These are phyloP conservation scores for Polymixis flavicincta DNA, from an alignment of 2,888 invertebrate species.

Conservation along the genomic window DNA sequence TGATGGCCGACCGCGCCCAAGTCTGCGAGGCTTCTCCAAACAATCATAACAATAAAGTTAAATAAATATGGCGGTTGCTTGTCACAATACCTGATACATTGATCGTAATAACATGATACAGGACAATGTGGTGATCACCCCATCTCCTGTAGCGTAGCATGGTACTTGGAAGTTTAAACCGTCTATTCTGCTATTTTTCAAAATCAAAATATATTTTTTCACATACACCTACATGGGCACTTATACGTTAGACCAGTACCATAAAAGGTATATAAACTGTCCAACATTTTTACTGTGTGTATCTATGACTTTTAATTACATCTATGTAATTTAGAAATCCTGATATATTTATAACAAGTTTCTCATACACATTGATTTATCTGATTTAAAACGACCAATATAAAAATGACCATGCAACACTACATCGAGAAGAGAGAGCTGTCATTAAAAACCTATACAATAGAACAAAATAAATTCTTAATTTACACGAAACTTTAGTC, in stretches of 20 bases:
- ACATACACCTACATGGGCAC: not conserved
- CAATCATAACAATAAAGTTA: constrained; percentile 75
- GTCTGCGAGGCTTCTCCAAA: constrained; percentile 81
- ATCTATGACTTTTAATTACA: not conserved
- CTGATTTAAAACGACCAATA: not conserved
- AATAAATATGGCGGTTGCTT: constrained; percentile 83
- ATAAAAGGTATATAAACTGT: not conserved
- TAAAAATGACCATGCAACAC: constrained; percentile 10
- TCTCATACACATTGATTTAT: not conserved
- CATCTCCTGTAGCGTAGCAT: constrained; percentile 12
- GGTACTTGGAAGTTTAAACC: not conserved
- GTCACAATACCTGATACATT: constrained; percentile 55
- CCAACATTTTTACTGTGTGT: not conserved
- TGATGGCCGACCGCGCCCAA: constrained; percentile 75
- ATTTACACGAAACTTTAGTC: constrained; percentile 64
- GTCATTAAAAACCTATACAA: constrained; percentile 29
- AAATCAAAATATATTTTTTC: not conserved
- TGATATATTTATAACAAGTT: constrained; percentile 8
- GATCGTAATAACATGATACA: constrained; percentile 37
- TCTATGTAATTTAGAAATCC: not conserved
- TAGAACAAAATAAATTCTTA: constrained; percentile 69
- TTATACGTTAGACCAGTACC: not conserved
- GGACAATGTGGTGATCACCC: constrained; percentile 35
- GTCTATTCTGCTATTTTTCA: not conserved
- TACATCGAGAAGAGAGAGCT: constrained; percentile 3